phyloP scores from a whole-genome alignment of 1,140 invertebrate genomes.

The Physella acuta region DNA sequence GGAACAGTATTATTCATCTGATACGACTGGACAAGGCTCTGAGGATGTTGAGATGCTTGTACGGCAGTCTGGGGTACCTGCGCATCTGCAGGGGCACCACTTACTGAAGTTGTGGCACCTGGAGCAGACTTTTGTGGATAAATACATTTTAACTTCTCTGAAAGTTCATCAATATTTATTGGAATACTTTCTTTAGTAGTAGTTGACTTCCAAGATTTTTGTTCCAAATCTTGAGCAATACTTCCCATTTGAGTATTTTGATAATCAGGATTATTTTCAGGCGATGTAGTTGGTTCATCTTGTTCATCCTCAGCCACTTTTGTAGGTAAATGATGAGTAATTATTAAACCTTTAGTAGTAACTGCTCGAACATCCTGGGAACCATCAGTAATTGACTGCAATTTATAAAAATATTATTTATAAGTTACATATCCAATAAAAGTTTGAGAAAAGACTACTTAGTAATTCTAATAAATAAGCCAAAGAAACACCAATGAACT shows the following conservation, averaged over 20 bases:
- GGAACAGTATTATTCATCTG: no score
- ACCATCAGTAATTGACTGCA: slow-evolving; percentile 4
- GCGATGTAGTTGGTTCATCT: slow-evolving; percentile 33
- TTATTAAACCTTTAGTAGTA: slow-evolving; percentile 6
- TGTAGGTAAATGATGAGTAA: slow-evolving; percentile 6
- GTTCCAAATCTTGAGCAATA: slow-evolving; percentile 9
- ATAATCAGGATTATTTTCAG: slow-evolving; percentile 31
- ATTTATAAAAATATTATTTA: no score
- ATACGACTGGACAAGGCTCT: no score
- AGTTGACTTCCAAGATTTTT: slow-evolving; percentile 25
- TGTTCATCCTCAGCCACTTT: slow-evolving; percentile 42
- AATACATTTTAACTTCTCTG: slow-evolving; percentile 23
- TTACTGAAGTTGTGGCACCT: no score
- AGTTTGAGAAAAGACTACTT: no score
- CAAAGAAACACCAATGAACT: no score
- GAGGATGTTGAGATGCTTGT: neutral
- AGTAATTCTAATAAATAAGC: no score
- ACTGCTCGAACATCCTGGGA: slow-evolving; percentile 1
- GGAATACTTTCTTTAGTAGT: slow-evolving; percentile 22
- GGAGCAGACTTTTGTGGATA: slow-evolving; percentile 13
- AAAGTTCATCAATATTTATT: slow-evolving; percentile 24
- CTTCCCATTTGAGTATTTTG: neutral
- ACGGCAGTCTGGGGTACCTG: neutral
- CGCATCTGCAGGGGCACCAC: neutral
- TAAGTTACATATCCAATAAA: no score